Evolutionary conservation across 2,113 vertebrate genomes (phyloP).

Genomic region (Sula dactylatra): DNA sequence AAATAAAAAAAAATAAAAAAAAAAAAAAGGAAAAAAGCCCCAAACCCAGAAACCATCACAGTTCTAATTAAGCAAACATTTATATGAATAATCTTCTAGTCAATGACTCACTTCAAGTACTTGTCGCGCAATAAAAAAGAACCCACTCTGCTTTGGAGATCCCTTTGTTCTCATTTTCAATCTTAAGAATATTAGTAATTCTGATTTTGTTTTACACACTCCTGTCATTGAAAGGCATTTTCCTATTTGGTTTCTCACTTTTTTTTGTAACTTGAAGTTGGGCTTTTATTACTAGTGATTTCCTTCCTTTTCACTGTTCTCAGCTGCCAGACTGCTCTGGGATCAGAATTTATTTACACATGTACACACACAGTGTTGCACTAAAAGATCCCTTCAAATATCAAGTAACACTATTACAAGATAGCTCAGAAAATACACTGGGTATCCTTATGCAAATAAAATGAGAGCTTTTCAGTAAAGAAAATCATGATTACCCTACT

Average conservation of each 20-base stretch:
- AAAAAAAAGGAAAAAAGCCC: too few relatives aligned
- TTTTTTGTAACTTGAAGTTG: background rate
- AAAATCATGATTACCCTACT: background rate
- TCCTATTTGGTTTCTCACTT: background rate
- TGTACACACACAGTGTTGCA: rapidly evolving
- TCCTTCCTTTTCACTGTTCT: background rate
- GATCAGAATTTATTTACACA: background rate
- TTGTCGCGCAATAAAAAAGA: background rate
- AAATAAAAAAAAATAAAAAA: background rate
- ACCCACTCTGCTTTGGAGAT: background rate
- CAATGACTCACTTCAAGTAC: background rate
- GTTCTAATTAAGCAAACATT: background rate
- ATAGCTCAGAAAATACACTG: background rate
- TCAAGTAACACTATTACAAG: background rate
- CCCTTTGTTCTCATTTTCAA: background rate
- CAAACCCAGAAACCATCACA: background rate
- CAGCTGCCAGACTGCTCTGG: background rate
- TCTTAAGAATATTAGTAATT: background rate
- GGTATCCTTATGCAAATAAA: background rate
- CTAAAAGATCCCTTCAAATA: background rate
- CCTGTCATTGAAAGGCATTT: background rate
- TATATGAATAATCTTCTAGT: background rate
- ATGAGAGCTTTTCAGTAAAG: background rate
- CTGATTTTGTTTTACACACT: background rate
- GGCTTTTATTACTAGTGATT: background rate